Evolutionary conservation across 2,888 invertebrate species (phyloP), one percentile per base, ranked within the genome.

Genomic region (Diabrotica balteata): DNA sequence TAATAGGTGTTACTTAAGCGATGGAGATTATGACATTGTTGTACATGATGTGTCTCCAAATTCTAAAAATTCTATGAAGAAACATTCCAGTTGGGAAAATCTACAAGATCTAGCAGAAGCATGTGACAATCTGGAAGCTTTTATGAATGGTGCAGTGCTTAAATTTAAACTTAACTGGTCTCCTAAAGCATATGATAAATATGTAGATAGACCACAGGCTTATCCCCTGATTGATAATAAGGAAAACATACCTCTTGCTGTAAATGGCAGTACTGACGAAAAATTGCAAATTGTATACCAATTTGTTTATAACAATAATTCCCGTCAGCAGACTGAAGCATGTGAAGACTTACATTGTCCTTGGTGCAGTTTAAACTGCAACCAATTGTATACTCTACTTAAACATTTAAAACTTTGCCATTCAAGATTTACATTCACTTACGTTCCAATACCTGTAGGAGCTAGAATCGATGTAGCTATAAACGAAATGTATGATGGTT

Each of bases 401-500:
- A 97, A 97, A 82, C 98, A 98, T 83, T 88, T 98, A 64, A 96
- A 97, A 83, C 86, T 96, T 54, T 96, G 96, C 82, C 98, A 98
- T 85, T 93, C 95, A 4, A 88, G 98, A 76, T 97, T 97, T 84
- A 93, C 93, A 75, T 97, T 98, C 80, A 93, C 94, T 3, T 97
- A 96, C 83, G 91, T 92, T 89, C 92, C 92, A 47, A 91, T 92
- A 73, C 79, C 83, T 2, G 81, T 82, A 7, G 94, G 95, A 69
- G 95, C 96, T 51, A 89, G 95, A 68, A 94, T 98, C 74, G 97
- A 98, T 85, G 97, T 98, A 2, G 93, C 96, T 0, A 94, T 98
- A 75, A 97, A 97, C 85, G 96, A 97, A 83, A 86, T 93, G 69
- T 97, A 96, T 84, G 97, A 98, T 85, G 97, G 97, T 0, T 96